Base-by-base conservation (phyloP, 2,113 vertebrate genomes). In the Dendropsophus ebraccatus region DNA sequence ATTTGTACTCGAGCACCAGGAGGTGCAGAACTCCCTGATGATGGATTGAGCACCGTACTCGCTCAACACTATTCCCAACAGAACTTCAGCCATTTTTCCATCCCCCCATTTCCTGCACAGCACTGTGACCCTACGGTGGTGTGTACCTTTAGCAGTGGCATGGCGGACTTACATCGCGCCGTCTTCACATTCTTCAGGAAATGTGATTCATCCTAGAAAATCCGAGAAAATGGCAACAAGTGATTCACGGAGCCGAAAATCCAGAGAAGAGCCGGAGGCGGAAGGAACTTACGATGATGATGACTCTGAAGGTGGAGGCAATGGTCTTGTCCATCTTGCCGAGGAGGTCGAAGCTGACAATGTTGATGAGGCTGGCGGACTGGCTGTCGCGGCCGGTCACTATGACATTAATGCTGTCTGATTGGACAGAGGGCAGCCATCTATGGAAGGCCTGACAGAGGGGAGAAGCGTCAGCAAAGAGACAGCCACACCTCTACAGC, bases 131-230 rank as follows among this genome's bases (percentile, higher is more conserved):
- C n/a, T 23, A 21, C n/a, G 2, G 73, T 8, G 76, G 75, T 8
- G 30, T 92, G 0, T 79, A 99, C 98, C 96, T 98, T 98, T 2
- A 99, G 93, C 0, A 99, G 89, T 58, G 97, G 96, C 90, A 97
- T 88, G 3, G 98, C 96, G 70, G 97, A 95, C 88, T 93, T 96
- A 87, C 96, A 99, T 49, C 98, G 96, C 45, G 95, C 97, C 0
- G 97, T 99, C 93, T 97, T 99, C 4, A 93, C 90, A 87, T 99
- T 99, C 93, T 98, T 99, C 87, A 99, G 92, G 89, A 98, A 99
- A 92, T 99, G 98, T 78, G 96, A 99, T 89, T 99, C 98, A 89
- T 99, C 98, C 98, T 99, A 41, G 35, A 10, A 54, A 25, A n/a
- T n/a, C n/a, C n/a, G 16, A 72, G 23, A 79, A 60, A 14, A 16